These are phyloP conservation scores for Plodia interpunctella DNA, from an alignment of 1,140 invertebrate species.

Conservation along the genomic window DNA sequence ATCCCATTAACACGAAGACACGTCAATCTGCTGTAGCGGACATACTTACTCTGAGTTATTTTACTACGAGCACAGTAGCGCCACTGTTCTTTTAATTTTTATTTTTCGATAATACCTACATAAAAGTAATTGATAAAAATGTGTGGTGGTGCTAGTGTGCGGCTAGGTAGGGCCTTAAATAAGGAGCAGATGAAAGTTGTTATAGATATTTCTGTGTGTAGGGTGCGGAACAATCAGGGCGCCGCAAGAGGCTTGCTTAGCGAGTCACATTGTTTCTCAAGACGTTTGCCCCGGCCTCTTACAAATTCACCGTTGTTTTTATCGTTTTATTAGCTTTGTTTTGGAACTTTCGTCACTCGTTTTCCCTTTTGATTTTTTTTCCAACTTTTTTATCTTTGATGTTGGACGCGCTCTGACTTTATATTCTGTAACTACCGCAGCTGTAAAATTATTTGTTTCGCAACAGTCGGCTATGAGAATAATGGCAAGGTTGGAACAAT, in stretches of 20 bases:
- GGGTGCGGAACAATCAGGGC: slow-evolving; percentile 31
- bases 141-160: too few species aligned
- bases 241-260: slow-evolving; percentile 26
- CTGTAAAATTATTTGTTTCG: slow-evolving; percentile 9
- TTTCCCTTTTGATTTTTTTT: slow-evolving; percentile 42
- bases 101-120: too few species aligned
- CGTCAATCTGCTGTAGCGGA: too few species aligned
- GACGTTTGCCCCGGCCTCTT: slow-evolving; percentile 36
- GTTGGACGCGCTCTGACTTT: slow-evolving; percentile 23
- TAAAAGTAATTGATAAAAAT: too few species aligned
- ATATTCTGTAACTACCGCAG: slow-evolving; percentile 7
- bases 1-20: too few species aligned
- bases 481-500: slow-evolving; percentile 5
- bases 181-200: not conserved
- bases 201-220: slow-evolving; percentile 17
- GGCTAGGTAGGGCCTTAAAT: too few species aligned
- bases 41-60: too few species aligned
- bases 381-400: slow-evolving; percentile 56
- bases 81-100: too few species aligned
- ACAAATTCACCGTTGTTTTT: slow-evolving; percentile 52
- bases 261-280: slow-evolving; percentile 45
- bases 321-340: slow-evolving; percentile 65
- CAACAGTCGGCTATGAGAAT: slow-evolving; percentile 9
- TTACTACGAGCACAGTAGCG: too few species aligned
- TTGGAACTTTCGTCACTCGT: slow-evolving; percentile 43